Evolutionary conservation across 2,797 vertebrate genomes (phyloP), one percentile per base, ranked within the genome.

Genomic region (Malurus splendens): DNA sequence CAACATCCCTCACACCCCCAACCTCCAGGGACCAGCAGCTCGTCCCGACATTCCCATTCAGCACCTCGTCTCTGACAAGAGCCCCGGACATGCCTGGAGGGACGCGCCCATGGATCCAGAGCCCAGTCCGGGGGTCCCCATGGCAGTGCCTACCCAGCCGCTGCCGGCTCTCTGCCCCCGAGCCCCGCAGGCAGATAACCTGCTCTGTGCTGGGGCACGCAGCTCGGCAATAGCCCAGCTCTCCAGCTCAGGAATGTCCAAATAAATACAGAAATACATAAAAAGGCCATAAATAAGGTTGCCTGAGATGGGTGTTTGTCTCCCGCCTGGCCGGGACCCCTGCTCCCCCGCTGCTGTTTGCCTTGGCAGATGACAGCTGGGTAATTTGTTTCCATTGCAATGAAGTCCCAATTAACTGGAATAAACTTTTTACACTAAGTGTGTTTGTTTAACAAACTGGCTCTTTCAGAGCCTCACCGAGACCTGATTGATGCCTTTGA

Each of bases 341-440:
- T 20, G 83, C 93, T 94, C 80, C 93, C 87, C 93, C 0, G 3
- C 36, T 30, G 78, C 93, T 97, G 94, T 97, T 97, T 96, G 92
- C 90, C 93, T 97, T 97, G 96, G 96, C 96, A 91, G 81, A 83
- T 92, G 94, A 88, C 93, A 93, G 87, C 90, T 81, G 93, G 93
- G 93, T 96, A 96, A 97, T 96, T 96, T 96, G 95, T 97, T 96
- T 96, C 96, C 95, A 96, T 95, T 96, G 96, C 96, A 96, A 95
- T 95, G 95, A 96, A 96, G 95, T 94, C 96, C 96, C 95, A 96
- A 97, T 97, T 96, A 97, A 95, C 95, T 97, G 96, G 94, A 96
- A 96, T 97, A 96, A 96, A 97, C 95, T 96, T 97, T 97, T 97
- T 97, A 96, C 95, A 97, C 96, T 97, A 96, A 96, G 95, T 96